These are phyloP conservation scores for Remorina albescens DNA, from an alignment of 2,797 vertebrate genomes.

Conservation along the genomic window DNA sequence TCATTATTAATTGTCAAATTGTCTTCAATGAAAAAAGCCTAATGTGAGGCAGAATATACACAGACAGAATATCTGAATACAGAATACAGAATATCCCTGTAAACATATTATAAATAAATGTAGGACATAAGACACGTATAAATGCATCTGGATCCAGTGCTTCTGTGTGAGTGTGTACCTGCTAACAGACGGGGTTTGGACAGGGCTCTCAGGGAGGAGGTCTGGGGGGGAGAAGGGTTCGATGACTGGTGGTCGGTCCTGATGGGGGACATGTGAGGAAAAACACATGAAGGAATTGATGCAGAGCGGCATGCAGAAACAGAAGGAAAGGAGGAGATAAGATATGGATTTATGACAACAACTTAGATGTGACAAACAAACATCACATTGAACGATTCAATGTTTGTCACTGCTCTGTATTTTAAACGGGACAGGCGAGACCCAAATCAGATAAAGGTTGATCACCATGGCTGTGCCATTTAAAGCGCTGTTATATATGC, in stretches of 20 bases:
- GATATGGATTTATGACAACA: conserved; percentile 17
- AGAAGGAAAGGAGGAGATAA: conserved; percentile 14
- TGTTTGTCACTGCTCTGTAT: not conserved
- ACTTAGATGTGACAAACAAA: conserved; percentile 6
- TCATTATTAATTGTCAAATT: not conserved
- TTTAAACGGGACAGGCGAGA: not conserved
- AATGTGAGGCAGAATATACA: not conserved
- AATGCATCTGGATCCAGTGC: not conserved
- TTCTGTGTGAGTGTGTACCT: conserved; percentile 62
- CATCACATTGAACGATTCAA: not conserved
- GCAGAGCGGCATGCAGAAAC: conserved; percentile 29
- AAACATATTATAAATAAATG: not conserved
- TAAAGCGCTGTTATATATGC: not conserved
- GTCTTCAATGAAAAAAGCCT: not conserved
- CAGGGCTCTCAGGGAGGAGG: conserved; percentile 78
- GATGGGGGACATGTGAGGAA: conserved; percentile 48
- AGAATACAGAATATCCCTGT: not conserved
- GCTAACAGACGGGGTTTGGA: conserved; percentile 75
- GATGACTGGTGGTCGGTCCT: conserved; percentile 76
- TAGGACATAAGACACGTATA: not conserved
- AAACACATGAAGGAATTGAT: conserved; percentile 44
- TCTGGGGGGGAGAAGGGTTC: conserved; percentile 80
- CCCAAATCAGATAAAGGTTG: not conserved
- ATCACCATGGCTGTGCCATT: not conserved
- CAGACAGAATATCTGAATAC: not conserved